Conservation (phyloP, 2,113 vertebrate genomes). For the Clupea harengus region DNA sequence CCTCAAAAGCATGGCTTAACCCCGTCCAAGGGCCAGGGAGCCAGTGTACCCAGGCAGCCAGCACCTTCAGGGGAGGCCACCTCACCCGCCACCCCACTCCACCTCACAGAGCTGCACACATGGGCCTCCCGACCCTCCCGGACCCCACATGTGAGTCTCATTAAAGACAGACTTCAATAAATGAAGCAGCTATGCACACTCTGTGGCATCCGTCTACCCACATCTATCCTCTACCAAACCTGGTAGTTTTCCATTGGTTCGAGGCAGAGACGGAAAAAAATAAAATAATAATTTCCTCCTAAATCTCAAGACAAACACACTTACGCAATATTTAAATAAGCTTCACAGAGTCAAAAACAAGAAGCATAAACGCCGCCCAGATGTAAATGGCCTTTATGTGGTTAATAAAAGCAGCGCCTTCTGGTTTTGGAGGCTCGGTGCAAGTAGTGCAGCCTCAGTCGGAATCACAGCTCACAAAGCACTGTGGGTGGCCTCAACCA, state of each 20-base stretch:
- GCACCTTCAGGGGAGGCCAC: neutral
- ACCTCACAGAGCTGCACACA: neutral
- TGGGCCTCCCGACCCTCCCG: neutral
- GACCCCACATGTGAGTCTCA: slow-evolving; percentile 5
- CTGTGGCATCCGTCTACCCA: neutral
- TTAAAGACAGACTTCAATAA: slow-evolving; percentile 18
- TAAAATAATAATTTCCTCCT: slow-evolving; percentile 6
- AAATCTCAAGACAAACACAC: slow-evolving; percentile 25
- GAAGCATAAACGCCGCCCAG: slow-evolving; percentile 50
- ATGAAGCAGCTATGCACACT: neutral
- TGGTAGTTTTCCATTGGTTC: slow-evolving; percentile 4
- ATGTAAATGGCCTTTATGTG: slow-evolving; percentile 53
- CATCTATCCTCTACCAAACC: neutral
- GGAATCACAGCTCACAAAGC: slow-evolving; percentile 47
- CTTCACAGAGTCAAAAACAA: slow-evolving; percentile 42
- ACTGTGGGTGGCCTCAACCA: slow-evolving; percentile 47
- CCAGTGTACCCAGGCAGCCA: neutral
- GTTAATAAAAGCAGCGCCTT: slow-evolving; percentile 56
- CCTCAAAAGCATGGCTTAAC: neutral
- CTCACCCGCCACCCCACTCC: neutral
- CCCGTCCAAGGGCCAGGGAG: neutral
- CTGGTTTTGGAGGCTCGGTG: slow-evolving; percentile 39
- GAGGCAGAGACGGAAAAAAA: neutral
- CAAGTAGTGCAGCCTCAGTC: slow-evolving; percentile 56
- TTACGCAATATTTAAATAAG: slow-evolving; percentile 41